phyloP scores from a whole-genome alignment of 2,797 vertebrate genomes.

The Sibirionetta formosa region DNA sequence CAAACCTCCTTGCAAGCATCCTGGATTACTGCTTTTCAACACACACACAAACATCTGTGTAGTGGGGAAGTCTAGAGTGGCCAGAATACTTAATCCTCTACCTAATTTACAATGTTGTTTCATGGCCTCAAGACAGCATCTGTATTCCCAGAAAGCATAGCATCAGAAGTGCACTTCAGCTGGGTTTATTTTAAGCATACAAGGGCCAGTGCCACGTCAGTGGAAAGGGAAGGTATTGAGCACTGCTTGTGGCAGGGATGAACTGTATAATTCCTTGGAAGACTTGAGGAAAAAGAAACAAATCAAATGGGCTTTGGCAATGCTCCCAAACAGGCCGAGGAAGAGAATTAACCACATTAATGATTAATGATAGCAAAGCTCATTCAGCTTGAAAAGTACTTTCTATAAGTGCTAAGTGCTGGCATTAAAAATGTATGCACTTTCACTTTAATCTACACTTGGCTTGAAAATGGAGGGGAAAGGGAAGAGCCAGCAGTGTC shows the following conservation, averaged over 20 bases:
- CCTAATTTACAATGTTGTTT: background rate
- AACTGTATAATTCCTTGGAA: background rate
- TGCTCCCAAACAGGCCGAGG: background rate
- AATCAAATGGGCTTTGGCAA: background rate
- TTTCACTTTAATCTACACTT: slow-evolving; percentile 17
- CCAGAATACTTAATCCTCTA: background rate
- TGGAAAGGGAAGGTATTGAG: background rate
- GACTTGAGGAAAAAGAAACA: background rate
- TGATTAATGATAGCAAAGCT: slow-evolving; percentile 61
- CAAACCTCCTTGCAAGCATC: background rate
- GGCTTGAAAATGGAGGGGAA: background rate
- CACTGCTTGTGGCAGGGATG: background rate
- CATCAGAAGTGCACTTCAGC: background rate
- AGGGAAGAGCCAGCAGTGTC: background rate
- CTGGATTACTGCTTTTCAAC: background rate
- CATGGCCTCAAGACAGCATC: background rate
- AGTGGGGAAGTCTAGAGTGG: background rate
- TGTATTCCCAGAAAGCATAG: background rate
- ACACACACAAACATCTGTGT: background rate
- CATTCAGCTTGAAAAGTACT: slow-evolving; percentile 47
- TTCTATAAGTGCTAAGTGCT: slow-evolving; percentile 47
- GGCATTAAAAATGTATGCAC: slow-evolving; percentile 69
- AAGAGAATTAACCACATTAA: slow-evolving; percentile 37
- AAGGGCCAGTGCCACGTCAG: background rate
- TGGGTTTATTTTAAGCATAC: background rate